phyloP scores from a whole-genome alignment of 1,140 invertebrate genomes.

The Drosophila watanabei region DNA sequence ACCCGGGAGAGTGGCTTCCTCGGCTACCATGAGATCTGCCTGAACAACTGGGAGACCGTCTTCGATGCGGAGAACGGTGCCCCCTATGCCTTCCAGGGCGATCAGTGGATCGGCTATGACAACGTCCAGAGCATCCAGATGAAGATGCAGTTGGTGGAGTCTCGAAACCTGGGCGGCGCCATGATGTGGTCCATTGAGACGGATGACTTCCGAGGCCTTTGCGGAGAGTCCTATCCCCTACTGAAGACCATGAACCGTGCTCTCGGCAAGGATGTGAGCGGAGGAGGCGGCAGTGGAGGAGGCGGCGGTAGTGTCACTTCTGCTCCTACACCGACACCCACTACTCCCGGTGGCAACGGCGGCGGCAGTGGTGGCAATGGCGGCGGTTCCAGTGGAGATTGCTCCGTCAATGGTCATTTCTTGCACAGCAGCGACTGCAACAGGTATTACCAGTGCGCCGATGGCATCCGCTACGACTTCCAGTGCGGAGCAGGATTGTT shows the following conservation, averaged over 20 bases:
- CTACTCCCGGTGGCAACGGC: constrained; percentile 26
- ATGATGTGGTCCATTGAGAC: constrained; percentile 94
- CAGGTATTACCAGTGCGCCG: constrained; percentile 34
- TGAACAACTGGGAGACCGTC: constrained; percentile 61
- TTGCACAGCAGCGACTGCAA: constrained; percentile 31
- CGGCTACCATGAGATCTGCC: constrained; percentile 91
- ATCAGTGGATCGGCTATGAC: constrained; percentile 86
- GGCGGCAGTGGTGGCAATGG: constrained; percentile 23
- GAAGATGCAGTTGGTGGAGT: constrained; percentile 76
- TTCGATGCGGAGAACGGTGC: constrained; percentile 48
- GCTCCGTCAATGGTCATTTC: constrained; percentile 37
- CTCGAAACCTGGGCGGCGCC: constrained; percentile 89
- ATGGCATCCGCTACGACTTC: constrained; percentile 54
- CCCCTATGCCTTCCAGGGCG: constrained; percentile 78
- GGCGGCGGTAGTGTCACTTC: constrained; percentile 31
- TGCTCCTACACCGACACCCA: constrained; percentile 10
- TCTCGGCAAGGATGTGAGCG: constrained; percentile 38
- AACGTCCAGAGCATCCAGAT: constrained; percentile 80
- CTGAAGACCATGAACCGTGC: constrained; percentile 73
- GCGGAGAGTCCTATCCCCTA: constrained; percentile 86
- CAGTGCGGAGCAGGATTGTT: constrained; percentile 18
- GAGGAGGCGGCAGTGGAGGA: constrained; percentile 14
- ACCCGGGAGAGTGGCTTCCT: constrained; percentile 89
- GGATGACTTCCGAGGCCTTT: constrained; percentile 90
- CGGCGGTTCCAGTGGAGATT: constrained; percentile 30